Evolutionary conservation across 2,113 vertebrate species (phyloP).

Genomic region (Colinus virginianus): DNA sequence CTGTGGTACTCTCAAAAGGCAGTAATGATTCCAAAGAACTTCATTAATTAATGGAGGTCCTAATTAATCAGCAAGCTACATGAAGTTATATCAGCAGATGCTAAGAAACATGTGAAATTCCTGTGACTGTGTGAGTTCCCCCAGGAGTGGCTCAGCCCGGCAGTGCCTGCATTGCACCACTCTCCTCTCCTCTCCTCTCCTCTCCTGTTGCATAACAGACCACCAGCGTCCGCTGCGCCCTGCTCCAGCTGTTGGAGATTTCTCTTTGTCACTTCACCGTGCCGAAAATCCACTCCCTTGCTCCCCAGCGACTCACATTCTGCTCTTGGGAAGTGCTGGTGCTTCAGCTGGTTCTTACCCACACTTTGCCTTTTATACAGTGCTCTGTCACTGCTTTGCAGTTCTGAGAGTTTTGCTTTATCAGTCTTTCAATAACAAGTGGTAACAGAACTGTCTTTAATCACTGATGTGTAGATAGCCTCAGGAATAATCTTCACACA

Average conservation of each 20-base stretch:
- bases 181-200: neutral
- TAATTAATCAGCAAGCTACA: conserved; percentile 9
- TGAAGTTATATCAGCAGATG: neutral
- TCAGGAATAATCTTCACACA: neutral
- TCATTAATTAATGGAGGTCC: conserved; percentile 9
- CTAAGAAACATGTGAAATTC: neutral
- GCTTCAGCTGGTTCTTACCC: neutral
- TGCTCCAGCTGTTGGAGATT: neutral
- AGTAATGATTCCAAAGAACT: neutral
- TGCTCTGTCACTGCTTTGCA: neutral
- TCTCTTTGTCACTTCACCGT: neutral
- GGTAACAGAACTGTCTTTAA: neutral
- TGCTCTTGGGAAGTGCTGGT: neutral
- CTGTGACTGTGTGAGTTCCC: neutral
- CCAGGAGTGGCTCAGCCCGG: neutral
- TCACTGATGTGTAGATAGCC: fast-evolving
- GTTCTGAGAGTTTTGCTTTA: neutral
- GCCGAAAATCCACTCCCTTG: fast-evolving
- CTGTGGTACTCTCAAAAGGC: neutral
- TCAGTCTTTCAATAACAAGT: neutral
- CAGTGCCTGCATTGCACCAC: conserved; percentile 38
- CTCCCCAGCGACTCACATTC: neutral
- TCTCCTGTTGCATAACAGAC: neutral
- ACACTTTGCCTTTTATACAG: neutral
- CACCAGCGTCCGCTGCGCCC: neutral